phyloP scores from a whole-genome alignment of 2,888 invertebrate species.

The Microctonus hyperodae region DNA sequence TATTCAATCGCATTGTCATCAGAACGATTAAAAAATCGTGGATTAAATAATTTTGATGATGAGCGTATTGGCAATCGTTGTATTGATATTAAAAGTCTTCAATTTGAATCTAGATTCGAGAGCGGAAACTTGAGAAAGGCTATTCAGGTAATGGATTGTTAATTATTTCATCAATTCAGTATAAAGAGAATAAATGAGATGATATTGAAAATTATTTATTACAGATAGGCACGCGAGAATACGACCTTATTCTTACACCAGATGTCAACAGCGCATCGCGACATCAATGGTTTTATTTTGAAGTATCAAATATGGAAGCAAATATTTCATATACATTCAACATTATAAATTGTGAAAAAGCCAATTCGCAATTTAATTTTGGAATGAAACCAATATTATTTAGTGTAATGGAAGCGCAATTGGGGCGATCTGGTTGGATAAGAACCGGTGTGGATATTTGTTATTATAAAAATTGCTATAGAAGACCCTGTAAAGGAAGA shows the following conservation, averaged over 20 bases:
- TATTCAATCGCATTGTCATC: slow-evolving; percentile 10
- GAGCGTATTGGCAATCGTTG: slow-evolving; percentile 44
- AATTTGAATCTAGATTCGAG: slow-evolving; percentile 87
- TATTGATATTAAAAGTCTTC: slow-evolving; percentile 64
- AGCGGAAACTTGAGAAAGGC: slow-evolving; percentile 85
- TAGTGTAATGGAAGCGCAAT: slow-evolving; percentile 77
- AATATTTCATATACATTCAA: slow-evolving; percentile 80
- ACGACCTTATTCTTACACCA: slow-evolving; percentile 82
- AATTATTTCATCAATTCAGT: neutral
- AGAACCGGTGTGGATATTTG: slow-evolving; percentile 79
- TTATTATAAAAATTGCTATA: slow-evolving; percentile 82
- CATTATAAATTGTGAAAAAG: slow-evolving; percentile 87
- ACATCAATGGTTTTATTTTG: slow-evolving; percentile 92
- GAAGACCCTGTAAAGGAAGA: slow-evolving; percentile 67
- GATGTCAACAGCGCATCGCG: slow-evolving; percentile 82
- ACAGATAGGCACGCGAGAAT: slow-evolving; percentile 78
- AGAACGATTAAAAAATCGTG: slow-evolving; percentile 32
- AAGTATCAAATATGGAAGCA: slow-evolving; percentile 80
- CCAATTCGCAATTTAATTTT: slow-evolving; percentile 85
- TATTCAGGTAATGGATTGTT: slow-evolving; percentile 69
- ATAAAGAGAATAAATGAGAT: neutral
- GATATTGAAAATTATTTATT: slow-evolving; percentile 43
- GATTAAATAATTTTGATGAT: slow-evolving; percentile 53
- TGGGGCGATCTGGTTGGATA: slow-evolving; percentile 72
- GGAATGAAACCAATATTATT: slow-evolving; percentile 90